phyloP scores from a whole-genome alignment of 2,113 vertebrate species.

The Marcusenius ussheri region DNA sequence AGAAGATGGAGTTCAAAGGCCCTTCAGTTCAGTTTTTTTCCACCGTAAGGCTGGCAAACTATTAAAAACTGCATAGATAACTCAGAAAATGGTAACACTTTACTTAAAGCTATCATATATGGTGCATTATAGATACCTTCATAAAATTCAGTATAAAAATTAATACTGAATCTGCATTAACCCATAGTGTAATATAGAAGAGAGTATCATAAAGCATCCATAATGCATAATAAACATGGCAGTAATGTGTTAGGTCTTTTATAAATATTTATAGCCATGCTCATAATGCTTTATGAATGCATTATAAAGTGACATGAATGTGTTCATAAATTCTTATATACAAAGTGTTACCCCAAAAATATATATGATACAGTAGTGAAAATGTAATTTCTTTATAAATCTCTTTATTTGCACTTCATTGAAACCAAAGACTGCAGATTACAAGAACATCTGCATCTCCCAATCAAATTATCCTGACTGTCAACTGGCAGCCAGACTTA shows the following conservation, averaged over 20 bases:
- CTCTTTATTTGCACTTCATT: background rate
- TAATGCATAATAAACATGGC: background rate
- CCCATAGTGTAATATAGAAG: too few species aligned
- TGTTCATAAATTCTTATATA: background rate
- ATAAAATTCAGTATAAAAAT: background rate
- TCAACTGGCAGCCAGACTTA: background rate
- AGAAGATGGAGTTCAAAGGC: background rate
- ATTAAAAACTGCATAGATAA: background rate
- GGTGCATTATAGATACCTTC: background rate
- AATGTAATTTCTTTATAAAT: background rate
- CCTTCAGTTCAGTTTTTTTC: background rate
- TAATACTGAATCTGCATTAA: too few species aligned
- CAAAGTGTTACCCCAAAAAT: background rate
- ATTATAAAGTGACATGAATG: background rate
- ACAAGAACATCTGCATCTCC: background rate
- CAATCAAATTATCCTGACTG: background rate
- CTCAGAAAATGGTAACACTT: background rate
- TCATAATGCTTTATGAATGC: background rate
- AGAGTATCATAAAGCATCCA: too few species aligned
- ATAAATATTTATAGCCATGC: background rate
- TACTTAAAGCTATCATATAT: background rate
- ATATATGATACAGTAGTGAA: background rate
- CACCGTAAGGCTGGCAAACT: background rate
- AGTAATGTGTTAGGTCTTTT: background rate
- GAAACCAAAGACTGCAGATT: background rate